These are phyloP conservation scores for Pseudochirops corinnae DNA, from an alignment of 2,797 vertebrate species.

Conservation along the genomic window DNA sequence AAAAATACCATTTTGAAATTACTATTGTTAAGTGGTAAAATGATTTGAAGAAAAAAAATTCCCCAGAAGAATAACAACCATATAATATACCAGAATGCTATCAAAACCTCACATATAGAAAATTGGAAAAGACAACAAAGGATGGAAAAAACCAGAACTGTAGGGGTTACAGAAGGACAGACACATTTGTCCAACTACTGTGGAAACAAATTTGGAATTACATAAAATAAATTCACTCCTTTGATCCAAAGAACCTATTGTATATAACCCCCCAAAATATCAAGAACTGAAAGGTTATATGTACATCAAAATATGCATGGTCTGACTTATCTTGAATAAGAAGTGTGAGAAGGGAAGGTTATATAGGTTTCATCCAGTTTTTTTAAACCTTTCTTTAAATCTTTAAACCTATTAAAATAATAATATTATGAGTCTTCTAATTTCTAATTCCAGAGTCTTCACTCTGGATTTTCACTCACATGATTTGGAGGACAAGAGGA, in stretches of 20 bases:
- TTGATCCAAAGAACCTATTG: not conserved
- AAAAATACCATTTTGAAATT: not conserved
- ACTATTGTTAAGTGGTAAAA: not conserved
- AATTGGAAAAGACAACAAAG: not conserved
- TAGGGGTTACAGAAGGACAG: not conserved
- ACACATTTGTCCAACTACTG: not conserved
- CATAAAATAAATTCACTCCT: not conserved
- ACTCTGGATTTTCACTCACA: not conserved
- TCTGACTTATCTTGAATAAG: not conserved
- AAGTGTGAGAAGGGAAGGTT: constrained; percentile 3
- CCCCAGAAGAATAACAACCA: not conserved
- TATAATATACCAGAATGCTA: not conserved
- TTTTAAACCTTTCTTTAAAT: constrained; percentile 15
- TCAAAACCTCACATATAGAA: not conserved
- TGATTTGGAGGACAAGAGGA: not conserved
- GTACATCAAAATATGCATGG: not conserved
- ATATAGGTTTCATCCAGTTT: not conserved
- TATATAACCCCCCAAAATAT: not conserved
- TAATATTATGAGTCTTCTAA: not conserved
- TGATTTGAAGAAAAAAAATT: not conserved
- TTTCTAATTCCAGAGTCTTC: not conserved
- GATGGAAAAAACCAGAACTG: not conserved
- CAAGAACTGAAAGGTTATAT: not conserved
- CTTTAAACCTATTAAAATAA: constrained; percentile 6
- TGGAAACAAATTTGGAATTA: not conserved